Base-by-base conservation (phyloP, 2,113 vertebrate genomes). In the Corvus moneduloides region DNA sequence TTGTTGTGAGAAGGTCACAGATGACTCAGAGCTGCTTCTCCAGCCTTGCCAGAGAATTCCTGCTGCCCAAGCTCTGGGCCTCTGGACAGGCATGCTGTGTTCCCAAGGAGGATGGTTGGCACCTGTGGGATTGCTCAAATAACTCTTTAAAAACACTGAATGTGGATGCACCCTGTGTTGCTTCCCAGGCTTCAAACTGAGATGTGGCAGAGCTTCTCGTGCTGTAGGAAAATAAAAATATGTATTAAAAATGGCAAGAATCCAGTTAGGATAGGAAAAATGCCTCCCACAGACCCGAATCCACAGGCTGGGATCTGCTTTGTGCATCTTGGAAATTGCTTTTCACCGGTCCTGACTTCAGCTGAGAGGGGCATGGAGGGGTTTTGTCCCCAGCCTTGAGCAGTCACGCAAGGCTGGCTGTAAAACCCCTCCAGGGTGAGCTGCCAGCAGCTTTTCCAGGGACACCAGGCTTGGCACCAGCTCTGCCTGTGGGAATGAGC, bases 211-310 rank as follows among this genome's bases (percentile, higher is more conserved):
- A 44, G 44, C 8, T 58, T 43, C 2, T 46, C 6, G 6, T 7
- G 35, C 30, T 9, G 10, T 9, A n/a, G 20, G 15, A 8, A 13
- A 67, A 63, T 9, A 11, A 58, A 63, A 14, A 35, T 3, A 22
- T 1, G 0, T 20, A 2, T 35, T 61, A 30, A 3, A 71, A 62
- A 27, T 44, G 51, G 10, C 27, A 33, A 33, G 19, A 71, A 37
- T 27, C n/a, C 27, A 13, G 3, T 39, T 19, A 39, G 27, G 64
- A 18, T 1, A 76, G 54, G 28, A 46, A 59, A 59, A 79, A 33
- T 2, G 2, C 41, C 49, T 61, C 5, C 5, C 39, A 9, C 26
- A 73, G 33, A 51, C 7, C 13, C 3, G 0, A 67, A 58, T 7
- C 13, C 23, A 48, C 46, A 3, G 7, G 44, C 6, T 23, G 55